Evolutionary conservation across 2,888 invertebrate genomes (phyloP), one percentile per base, ranked within the genome.

Genomic region (Pherbina coryleti): DNA sequence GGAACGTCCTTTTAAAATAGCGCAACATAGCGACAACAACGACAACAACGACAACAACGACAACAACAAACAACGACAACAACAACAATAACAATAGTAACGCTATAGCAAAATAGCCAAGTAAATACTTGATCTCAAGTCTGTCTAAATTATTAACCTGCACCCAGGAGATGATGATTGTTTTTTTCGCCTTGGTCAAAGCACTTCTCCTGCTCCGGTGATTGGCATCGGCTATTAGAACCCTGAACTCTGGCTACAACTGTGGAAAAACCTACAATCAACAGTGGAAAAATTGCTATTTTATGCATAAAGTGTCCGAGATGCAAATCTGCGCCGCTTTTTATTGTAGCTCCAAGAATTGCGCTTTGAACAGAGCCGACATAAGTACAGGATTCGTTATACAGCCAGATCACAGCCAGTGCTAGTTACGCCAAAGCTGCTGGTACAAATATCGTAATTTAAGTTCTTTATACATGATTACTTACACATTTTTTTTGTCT

Each of bases 121-220:
- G 28, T 25, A 28, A 69, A 69, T 69, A 49, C 25, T 25, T 22
- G 19, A 69, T 37, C 5, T 69, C 37, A 17, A 25, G 28, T 69
- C 17, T 53, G 53, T n/a, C n/a, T n/a, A 60, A 53, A 69, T 69
- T 69, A 51, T 69, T 11, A 69, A 69, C 69, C 14, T 25, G 51
- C 22, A 53, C 31, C 25, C n/a, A 44, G 11, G 11, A n/a, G n/a
- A 11, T 44, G 44, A 44, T 44, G 11, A 14, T 44, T 44, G 14
- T 44, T 44, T 44, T 44, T 37, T 44, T 44, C 44, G 11, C 4
- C 14, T 44, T 44, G 44, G 44, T 44, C 44, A 44, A 11, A 44
- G 11, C 44, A 44, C 3, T 17, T 5, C 28, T 22, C 2, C 7
- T n/a, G n/a, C n/a, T 60, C 60, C 9, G 25, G 28, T 60, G 60